phyloP scores from a whole-genome alignment of 2,888 invertebrate genomes.

The Galeopsomyia nigrocyanea region DNA sequence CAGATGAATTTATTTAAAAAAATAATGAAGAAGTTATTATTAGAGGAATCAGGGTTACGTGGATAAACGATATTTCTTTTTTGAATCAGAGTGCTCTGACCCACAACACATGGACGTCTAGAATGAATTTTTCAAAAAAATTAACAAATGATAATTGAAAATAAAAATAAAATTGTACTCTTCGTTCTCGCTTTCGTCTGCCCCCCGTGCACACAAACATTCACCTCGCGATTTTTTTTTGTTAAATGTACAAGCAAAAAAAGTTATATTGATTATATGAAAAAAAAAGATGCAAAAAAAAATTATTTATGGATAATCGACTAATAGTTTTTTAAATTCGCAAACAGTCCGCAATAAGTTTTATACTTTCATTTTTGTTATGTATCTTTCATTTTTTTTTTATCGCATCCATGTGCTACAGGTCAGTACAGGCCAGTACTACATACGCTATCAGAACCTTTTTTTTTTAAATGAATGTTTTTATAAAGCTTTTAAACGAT shows the following conservation, averaged over 20 bases:
- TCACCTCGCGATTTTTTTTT: slow-evolving; percentile 50
- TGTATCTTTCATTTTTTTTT: slow-evolving; percentile 52
- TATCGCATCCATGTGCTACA: slow-evolving; percentile 69
- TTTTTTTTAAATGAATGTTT: slow-evolving; percentile 48
- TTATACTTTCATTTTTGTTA: slow-evolving; percentile 15
- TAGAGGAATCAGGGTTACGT: not conserved
- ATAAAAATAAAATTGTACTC: slow-evolving; percentile 41
- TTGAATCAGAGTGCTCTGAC: slow-evolving; percentile 67
- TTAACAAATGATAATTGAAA: slow-evolving; percentile 51
- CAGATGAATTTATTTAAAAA: slow-evolving; percentile 34
- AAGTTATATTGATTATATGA: slow-evolving; percentile 17
- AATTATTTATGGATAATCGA: slow-evolving; percentile 19
- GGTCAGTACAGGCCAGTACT: slow-evolving; percentile 69
- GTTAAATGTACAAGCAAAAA: slow-evolving; percentile 35
- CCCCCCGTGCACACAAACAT: slow-evolving; percentile 47
- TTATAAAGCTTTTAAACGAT: slow-evolving; percentile 33
- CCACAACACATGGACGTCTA: slow-evolving; percentile 69
- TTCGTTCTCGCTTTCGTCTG: slow-evolving; percentile 39
- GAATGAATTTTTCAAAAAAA: slow-evolving; percentile 41
- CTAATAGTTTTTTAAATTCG: slow-evolving; percentile 47
- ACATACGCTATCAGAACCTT: slow-evolving; percentile 62
- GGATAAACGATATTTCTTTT: slow-evolving; percentile 28
- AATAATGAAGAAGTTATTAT: not conserved
- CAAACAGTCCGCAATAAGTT: slow-evolving; percentile 64
- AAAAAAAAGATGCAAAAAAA: slow-evolving; percentile 25